These are phyloP conservation scores for Tragelaphus strepsiceros DNA, from an alignment of 2,113 vertebrate genomes.

Conservation along the genomic window DNA sequence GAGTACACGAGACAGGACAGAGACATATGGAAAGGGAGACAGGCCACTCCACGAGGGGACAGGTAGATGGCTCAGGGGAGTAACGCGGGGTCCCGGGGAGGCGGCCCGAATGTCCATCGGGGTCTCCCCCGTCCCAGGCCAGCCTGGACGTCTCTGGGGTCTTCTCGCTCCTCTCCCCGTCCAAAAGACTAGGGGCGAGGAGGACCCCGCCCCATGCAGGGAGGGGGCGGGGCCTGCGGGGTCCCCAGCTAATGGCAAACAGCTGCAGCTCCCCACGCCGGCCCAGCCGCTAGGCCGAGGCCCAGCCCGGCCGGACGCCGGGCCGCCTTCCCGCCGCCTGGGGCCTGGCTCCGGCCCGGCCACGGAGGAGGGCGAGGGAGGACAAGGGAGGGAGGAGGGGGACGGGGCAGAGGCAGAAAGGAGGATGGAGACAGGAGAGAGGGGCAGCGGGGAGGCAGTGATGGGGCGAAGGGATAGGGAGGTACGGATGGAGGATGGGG, in stretches of 20 bases:
- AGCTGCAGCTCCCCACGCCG: conserved; percentile 54
- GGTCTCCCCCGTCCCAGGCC: background rate
- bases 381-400: background rate
- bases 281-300: conserved; percentile 48
- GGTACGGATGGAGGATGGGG: background rate
- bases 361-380: background rate
- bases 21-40: background rate
- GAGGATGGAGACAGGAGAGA: background rate
- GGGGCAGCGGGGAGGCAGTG: background rate
- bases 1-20: background rate
- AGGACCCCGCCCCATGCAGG: conserved; percentile 32
- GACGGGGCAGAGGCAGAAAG: background rate
- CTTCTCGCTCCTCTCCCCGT: background rate
- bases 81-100: background rate
- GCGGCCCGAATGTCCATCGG: background rate
- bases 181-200: background rate
- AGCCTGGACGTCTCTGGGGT: background rate
- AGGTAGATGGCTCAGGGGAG: background rate
- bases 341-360: conserved; percentile 16
- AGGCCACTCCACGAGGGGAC: background rate
- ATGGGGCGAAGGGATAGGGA: no score
- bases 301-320: conserved; percentile 50
- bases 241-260: conserved; percentile 69
- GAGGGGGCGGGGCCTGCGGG: conserved; percentile 54
- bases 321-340: conserved; percentile 43